phyloP scores from a whole-genome alignment of 2,888 invertebrate species.

The Tetropium fuscum region DNA sequence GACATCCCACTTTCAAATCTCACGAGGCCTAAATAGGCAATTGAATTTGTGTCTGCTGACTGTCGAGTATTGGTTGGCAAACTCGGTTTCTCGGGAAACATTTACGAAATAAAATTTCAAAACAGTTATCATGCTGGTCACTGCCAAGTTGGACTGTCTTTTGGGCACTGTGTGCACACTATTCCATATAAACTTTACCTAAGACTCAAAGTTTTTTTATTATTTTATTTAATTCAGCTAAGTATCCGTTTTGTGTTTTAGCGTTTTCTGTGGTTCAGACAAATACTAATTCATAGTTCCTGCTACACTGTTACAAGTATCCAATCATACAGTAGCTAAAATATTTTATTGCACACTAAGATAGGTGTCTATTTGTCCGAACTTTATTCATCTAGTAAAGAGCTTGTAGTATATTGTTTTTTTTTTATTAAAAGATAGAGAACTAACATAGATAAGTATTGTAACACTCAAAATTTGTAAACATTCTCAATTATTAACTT shows the following conservation, averaged over 20 bases:
- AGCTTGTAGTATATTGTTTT: slow-evolving; percentile 34
- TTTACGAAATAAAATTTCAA: slow-evolving; percentile 46
- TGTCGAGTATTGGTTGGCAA: slow-evolving; percentile 10
- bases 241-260: slow-evolving; percentile 33
- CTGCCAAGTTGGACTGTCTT: slow-evolving; percentile 48
- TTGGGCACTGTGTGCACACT: slow-evolving; percentile 48
- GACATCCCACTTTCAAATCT: slow-evolving; percentile 15
- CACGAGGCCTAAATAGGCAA: slow-evolving; percentile 25
- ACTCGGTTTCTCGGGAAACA: not conserved
- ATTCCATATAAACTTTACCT: slow-evolving; percentile 46
- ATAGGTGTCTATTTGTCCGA: slow-evolving; percentile 22
- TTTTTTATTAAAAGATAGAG: slow-evolving; percentile 17
- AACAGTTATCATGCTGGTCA: slow-evolving; percentile 52
- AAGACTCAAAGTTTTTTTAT: slow-evolving; percentile 44
- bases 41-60: slow-evolving; percentile 34
- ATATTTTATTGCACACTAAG: too few species aligned
- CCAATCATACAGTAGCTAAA: too few species aligned
- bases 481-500: not conserved
- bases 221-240: slow-evolving; percentile 28
- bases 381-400: slow-evolving; percentile 23
- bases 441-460: slow-evolving; percentile 27
- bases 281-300: too few species aligned
- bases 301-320: too few species aligned
- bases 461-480: slow-evolving; percentile 30
- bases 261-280: slow-evolving; percentile 26